Base-by-base conservation (phyloP, 2,113 vertebrate genomes). In the Leuciscus idus region DNA sequence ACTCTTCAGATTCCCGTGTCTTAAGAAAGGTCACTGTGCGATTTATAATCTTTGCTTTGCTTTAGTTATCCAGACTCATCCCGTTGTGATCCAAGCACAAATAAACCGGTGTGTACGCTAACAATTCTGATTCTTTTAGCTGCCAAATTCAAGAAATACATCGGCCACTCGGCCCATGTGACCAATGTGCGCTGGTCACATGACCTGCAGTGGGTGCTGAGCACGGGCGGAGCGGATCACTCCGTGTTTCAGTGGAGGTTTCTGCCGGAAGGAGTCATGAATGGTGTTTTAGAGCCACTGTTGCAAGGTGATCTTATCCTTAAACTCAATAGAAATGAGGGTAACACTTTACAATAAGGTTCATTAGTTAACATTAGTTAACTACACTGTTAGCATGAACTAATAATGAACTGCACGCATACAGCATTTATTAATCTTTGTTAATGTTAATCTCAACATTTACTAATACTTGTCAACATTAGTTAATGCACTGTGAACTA, bases 171-270 rank as follows among this genome's bases (percentile, higher is more conserved):
- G 3, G 98, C 98, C 30, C 98, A 98, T 15, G 98, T 99, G 88
- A 99, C 98, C 1, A 98, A 97, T 0, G 98, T 99, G 4, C 97
- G 96, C 79, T 99, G 98, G 98, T 99, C 98, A 83, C 95, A 96
- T 59, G 98, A 99, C 89, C 96, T 97, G 87, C 97, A 98, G 90
- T 99, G 98, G 98, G 95, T 98, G 9, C 57, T 99, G 84, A 99
- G 97, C 93, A 99, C 97, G 0, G 98, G 98, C 1, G 98, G 98
- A 1, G 98, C 98, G 0, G 98, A 99, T 92, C 98, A 99, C 79
- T 97, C 98, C 0, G 95, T 99, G 52, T 99, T 99, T 93, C 98
- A 99, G 93, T 99, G 98, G 98, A 94, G 97, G 62, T 99, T 99
- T 91, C 94, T 99, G 84, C 97, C 98, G 0, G 98, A 99, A 90